These are phyloP conservation scores for Orthosia cruda DNA, from an alignment of 2,888 invertebrate genomes.

Conservation along the genomic window DNA sequence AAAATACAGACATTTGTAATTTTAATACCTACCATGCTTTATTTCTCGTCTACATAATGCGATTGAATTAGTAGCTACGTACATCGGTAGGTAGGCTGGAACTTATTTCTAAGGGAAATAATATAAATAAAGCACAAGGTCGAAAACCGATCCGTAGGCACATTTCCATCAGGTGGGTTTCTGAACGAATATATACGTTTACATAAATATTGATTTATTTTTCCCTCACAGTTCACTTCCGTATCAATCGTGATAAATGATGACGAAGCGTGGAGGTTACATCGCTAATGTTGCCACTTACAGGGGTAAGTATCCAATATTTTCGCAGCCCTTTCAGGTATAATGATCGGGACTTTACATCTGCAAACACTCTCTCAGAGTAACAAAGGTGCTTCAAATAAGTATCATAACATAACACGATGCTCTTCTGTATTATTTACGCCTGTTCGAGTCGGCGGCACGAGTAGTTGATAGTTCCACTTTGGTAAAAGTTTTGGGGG, in stretches of 20 bases:
- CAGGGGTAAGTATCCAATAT: conserved; percentile 64
- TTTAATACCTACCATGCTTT: no score
- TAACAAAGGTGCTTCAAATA: conserved; percentile 45
- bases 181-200: conserved; percentile 15
- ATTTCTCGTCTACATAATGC: no score
- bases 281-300: conserved; percentile 71
- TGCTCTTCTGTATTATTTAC: conserved; percentile 52
- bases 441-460: conserved; percentile 30
- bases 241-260: conserved; percentile 68
- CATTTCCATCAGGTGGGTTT: conserved; percentile 26
- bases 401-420: conserved; percentile 53
- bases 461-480: conserved; percentile 46
- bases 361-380: conserved; percentile 32
- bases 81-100: no score
- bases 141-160: not conserved
- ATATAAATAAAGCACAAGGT: conserved; percentile 10
- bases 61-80: no score
- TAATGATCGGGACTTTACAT: conserved; percentile 56
- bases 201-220: conserved; percentile 53
- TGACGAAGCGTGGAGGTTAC: conserved; percentile 65
- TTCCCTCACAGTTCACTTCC: conserved; percentile 38
- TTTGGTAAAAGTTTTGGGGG: conserved; percentile 43
- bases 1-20: not conserved
- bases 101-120: not conserved
- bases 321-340: conserved; percentile 42